Evolutionary conservation across 2,113 vertebrate species (phyloP).

Genomic region (Brachyistius frenatus): DNA sequence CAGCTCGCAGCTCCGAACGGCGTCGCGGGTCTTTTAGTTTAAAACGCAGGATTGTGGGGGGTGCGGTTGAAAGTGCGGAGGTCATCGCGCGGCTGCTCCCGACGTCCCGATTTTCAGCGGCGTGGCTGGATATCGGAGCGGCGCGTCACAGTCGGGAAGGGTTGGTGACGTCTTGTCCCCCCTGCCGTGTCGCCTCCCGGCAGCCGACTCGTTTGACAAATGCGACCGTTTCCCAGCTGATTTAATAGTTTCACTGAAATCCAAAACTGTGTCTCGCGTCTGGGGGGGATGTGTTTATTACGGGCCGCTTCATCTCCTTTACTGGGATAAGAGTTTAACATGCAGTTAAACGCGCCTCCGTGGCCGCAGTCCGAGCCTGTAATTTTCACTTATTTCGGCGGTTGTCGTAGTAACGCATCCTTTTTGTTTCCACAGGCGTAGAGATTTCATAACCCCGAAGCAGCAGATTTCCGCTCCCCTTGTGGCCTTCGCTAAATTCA

Average conservation of each 20-base stretch:
- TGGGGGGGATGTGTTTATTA: too few relatives aligned
- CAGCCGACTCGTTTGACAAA: neutral
- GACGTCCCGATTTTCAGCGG: neutral
- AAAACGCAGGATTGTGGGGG: neutral
- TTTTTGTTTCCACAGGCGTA: slow-evolving; percentile 1
- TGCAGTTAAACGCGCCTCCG: too few relatives aligned
- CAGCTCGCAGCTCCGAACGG: slow-evolving; percentile 2
- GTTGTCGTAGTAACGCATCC: neutral
- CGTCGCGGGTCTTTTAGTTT: neutral
- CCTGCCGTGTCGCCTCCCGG: too few relatives aligned
- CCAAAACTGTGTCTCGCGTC: neutral
- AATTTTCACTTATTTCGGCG: slow-evolving; percentile 3
- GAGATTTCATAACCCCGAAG: slow-evolving; percentile 22
- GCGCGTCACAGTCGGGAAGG: neutral
- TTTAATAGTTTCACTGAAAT: slow-evolving; percentile 4
- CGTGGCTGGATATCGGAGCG: too few relatives aligned
- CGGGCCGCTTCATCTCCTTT: too few relatives aligned
- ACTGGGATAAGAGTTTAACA: too few relatives aligned
- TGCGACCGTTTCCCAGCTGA: neutral
- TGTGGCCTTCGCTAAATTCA: slow-evolving; percentile 28
- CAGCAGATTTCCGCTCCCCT: slow-evolving; percentile 13
- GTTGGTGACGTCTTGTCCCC: neutral
- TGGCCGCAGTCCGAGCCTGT: slow-evolving; percentile 1
- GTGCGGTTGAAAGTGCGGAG: neutral
- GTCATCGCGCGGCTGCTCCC: neutral